Percentiles rank a stretch among this genome's conserved stretches.
phyloP scores from a whole-genome alignment of 2,888 invertebrate species.

The Troides helena region DNA sequence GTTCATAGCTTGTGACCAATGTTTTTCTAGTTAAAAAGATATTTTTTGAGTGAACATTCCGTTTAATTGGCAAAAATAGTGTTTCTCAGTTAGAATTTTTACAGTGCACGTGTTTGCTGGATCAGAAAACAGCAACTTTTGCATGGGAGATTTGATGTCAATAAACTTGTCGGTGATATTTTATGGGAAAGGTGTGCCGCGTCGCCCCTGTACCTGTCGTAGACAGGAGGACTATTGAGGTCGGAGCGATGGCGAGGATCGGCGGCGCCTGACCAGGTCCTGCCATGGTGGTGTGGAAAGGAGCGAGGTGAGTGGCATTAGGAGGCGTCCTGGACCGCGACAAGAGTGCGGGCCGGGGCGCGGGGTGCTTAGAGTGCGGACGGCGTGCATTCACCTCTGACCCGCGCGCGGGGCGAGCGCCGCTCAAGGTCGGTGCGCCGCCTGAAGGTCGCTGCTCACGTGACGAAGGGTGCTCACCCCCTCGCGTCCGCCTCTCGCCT shows the following conservation, averaged over 20 bases:
- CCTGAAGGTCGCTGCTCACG: constrained; percentile 77
- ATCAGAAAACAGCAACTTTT: constrained; percentile 56
- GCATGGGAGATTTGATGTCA: constrained; percentile 76
- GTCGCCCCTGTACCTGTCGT: constrained; percentile 71
- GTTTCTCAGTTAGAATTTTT: constrained; percentile 51
- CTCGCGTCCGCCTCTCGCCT: constrained; percentile 41
- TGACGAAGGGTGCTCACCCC: constrained; percentile 68
- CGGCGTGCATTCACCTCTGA: constrained; percentile 78
- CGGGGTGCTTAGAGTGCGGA: constrained; percentile 48
- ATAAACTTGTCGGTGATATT: constrained; percentile 79
- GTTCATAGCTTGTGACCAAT: constrained; percentile 62
- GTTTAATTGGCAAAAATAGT: constrained; percentile 51
- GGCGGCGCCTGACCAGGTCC: constrained; percentile 47
- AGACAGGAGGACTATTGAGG: constrained; percentile 61
- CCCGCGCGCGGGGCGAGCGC: constrained; percentile 75
- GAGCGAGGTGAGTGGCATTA: constrained; percentile 66
- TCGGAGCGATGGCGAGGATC: constrained; percentile 51
- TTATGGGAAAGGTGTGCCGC: constrained; percentile 80
- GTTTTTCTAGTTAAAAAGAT: constrained; percentile 62
- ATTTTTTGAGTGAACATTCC: constrained; percentile 65
- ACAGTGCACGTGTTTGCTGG: constrained; percentile 59
- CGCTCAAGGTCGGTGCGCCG: constrained; percentile 80
- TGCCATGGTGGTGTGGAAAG: constrained; percentile 59
- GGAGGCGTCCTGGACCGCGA: constrained; percentile 49
- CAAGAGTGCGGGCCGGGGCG: constrained; percentile 43